Evolutionary conservation across 92 coral and sea anemone species (phyloP).

Genomic region (Zoanthus gigantus): DNA sequence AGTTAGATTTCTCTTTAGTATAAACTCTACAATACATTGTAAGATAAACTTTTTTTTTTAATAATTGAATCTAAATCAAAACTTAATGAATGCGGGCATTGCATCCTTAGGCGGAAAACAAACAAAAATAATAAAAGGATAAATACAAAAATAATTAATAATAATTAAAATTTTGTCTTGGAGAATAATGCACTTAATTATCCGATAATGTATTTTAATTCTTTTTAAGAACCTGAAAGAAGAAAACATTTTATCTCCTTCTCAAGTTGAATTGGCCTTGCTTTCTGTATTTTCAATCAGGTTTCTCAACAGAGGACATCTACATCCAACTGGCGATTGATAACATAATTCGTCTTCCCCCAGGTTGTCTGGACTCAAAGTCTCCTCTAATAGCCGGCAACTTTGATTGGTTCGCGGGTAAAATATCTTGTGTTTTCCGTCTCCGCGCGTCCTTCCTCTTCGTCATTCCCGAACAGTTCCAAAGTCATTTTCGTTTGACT

Average conservation of each 20-base stretch:
- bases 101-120: too few relatives aligned
- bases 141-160: not conserved
- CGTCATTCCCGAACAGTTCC: slow-evolving; percentile 32
- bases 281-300: slow-evolving; percentile 51
- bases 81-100: too few relatives aligned
- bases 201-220: not conserved
- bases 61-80: too few relatives aligned
- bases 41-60: too few relatives aligned
- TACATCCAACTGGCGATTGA: slow-evolving; percentile 41
- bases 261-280: slow-evolving; percentile 22
- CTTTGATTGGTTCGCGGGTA: slow-evolving; percentile 22
- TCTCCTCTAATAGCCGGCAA: slow-evolving; percentile 6
- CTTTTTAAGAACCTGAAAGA: not conserved
- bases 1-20: too few relatives aligned
- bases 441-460: slow-evolving; percentile 43
- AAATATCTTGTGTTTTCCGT: not conserved
- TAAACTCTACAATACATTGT: too few relatives aligned
- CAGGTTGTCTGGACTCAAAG: slow-evolving; percentile 41
- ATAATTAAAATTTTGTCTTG: too few relatives aligned
- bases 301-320: slow-evolving; percentile 32
- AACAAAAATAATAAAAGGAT: too few relatives aligned
- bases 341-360: slow-evolving; percentile 41
- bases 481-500: slow-evolving; percentile 53
- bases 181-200: not conserved
- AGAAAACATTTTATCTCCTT: slow-evolving; percentile 16